Evolutionary conservation across 2,888 invertebrate genomes (phyloP), one percentile per base, ranked within the genome.

Genomic region (Drosophila lutescens): DNA sequence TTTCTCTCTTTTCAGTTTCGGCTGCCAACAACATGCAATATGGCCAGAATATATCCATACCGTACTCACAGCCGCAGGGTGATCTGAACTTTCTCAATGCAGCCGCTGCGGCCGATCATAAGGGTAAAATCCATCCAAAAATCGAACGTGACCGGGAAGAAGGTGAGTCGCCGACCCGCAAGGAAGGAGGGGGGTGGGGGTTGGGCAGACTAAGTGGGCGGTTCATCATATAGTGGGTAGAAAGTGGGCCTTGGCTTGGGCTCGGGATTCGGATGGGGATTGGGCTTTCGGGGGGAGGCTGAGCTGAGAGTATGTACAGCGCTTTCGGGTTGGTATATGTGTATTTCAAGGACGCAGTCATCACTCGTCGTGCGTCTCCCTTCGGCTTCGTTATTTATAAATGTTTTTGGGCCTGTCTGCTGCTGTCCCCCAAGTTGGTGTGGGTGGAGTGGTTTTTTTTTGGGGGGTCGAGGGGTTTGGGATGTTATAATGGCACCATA

Each of bases 51-150:
- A 92, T 92, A 74, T 92, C 92, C 76, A 92, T 92, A 89, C 92
- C 92, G 54, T 92, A 92, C 80, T 91, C 71, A 63, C 92, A 92
- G 74, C 92, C 92, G 46, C 92, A 92, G 85, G 90, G 88, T 74
- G 92, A 92, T 90, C 91, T 92, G 67, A 92, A 91, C 87, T 92
- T 92, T 83, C 90, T 92, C 71, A 92, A 91, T 87, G 88, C 91
- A 65, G 84, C 90, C 77, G 92, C 92, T 81, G 88, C 91, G 71
- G 86, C 89, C 80, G 92, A 92, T 89, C 92, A 92, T 83, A 92
- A 92, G 86, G 91, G 91, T 80, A 92, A 92, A 91, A 92, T 92
- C 80, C 92, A 92, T 89, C 92, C 92, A 82, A 92, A 92, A 91
- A 92, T 92, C 74, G 92, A 92, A 89, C 88, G 92, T 69, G 92